These are phyloP conservation scores for Xiphophorus maculatus DNA, from an alignment of 2,113 vertebrate genomes.

Conservation along the genomic window DNA sequence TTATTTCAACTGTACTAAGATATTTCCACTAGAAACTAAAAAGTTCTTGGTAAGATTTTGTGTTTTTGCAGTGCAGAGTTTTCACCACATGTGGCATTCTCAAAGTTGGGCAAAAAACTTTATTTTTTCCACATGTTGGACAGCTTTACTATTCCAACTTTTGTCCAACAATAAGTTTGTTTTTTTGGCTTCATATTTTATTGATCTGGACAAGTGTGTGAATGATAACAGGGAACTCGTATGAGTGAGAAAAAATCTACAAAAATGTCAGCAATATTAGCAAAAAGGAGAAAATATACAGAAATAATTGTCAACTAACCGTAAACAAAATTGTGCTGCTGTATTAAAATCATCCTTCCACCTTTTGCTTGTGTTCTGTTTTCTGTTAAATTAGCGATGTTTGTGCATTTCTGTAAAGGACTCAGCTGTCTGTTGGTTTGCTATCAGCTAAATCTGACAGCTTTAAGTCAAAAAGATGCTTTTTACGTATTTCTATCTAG, in stretches of 20 bases:
- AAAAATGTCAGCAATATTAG: not conserved
- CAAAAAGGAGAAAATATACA: not conserved
- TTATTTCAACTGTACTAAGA: too few species aligned
- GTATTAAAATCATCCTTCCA: too few species aligned
- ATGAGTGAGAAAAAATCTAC: not conserved
- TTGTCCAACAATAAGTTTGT: too few species aligned
- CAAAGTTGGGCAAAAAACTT: too few species aligned
- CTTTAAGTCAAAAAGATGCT: not conserved
- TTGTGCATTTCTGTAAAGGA: conserved; percentile 12
- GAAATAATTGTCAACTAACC: too few species aligned
- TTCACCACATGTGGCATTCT: too few species aligned
- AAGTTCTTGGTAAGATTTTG: too few species aligned
- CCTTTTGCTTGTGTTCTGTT: not conserved
- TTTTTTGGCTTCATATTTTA: not conserved
- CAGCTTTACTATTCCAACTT: not conserved
- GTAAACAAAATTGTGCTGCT: not conserved
- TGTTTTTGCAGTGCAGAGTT: too few species aligned
- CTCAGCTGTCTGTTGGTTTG: conserved; percentile 4
- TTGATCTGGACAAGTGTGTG: not conserved
- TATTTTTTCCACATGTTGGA: too few species aligned
- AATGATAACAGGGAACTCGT: not conserved
- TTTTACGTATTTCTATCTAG: conserved; percentile 3
- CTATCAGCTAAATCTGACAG: not conserved
- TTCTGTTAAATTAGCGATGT: conserved; percentile 35
- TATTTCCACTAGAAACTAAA: too few species aligned